Evolutionary conservation across 2,113 vertebrate genomes (phyloP).

Genomic region (Excalfactoria chinensis): DNA sequence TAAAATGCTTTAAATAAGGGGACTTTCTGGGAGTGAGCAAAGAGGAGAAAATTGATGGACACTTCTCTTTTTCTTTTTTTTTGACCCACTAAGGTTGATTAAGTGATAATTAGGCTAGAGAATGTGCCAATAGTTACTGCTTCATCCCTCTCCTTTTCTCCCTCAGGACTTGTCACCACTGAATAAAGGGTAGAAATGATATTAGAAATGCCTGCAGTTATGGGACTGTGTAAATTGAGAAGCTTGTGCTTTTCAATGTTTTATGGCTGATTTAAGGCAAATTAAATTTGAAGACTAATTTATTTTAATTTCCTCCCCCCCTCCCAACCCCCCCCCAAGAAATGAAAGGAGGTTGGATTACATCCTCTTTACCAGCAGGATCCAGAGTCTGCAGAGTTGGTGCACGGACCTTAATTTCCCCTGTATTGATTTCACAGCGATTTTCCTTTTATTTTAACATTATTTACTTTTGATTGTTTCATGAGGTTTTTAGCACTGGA

Average conservation of each 20-base stretch:
- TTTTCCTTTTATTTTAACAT: neutral
- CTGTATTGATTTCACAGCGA: neutral
- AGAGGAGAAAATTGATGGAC: conserved; percentile 29
- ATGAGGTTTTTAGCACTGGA: neutral
- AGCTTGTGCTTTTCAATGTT: neutral
- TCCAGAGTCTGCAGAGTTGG: neutral
- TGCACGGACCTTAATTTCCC: neutral
- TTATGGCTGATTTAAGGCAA: conserved; percentile 7
- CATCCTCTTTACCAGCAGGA: neutral
- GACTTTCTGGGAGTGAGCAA: neutral
- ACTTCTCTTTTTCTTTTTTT: conserved; percentile 22
- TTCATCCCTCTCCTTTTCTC: conserved; percentile 4
- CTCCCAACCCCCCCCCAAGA: fast-evolving
- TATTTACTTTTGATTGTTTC: neutral
- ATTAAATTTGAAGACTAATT: neutral
- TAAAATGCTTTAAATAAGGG: neutral
- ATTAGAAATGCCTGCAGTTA: conserved; percentile 19
- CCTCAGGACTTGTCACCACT: conserved; percentile 58
- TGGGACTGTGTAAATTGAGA: neutral
- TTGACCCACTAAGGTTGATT: conserved; percentile 37
- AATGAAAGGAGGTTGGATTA: neutral
- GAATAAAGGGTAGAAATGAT: conserved; percentile 20
- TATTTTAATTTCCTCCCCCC: too few species aligned
- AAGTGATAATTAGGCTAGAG: conserved; percentile 51
- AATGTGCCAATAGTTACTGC: neutral